phyloP scores from a whole-genome alignment of 2,888 invertebrate species.

The Halocaridina rubra region DNA sequence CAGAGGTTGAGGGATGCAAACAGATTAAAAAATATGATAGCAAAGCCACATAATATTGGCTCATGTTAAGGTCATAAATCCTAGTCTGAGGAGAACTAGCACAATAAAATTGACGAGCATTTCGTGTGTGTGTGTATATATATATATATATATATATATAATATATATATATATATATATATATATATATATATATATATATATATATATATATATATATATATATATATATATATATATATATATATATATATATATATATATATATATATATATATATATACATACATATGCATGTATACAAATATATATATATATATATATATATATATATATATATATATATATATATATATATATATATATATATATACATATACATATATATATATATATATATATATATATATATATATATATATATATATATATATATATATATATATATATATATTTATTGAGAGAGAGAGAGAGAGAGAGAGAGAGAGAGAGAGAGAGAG shows the following conservation, averaged over 20 bases:
- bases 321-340: slow-evolving; percentile 9
- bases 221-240: background rate
- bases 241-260: background rate
- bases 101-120: too few species aligned
- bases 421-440: slow-evolving; percentile 7
- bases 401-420: slow-evolving; percentile 1
- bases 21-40: too few species aligned
- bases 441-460: slow-evolving; percentile 12
- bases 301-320: background rate
- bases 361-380: background rate
- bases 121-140: too few species aligned
- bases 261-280: background rate
- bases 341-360: slow-evolving; percentile 5
- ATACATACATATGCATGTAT: background rate
- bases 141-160: background rate
- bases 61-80: too few species aligned
- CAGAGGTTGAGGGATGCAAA: too few species aligned
- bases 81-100: too few species aligned
- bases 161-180: background rate
- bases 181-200: background rate
- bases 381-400: slow-evolving; percentile 9
- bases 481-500: too few species aligned
- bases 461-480: too few species aligned
- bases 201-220: background rate
- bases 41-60: too few species aligned